Percentiles rank a stretch among this genome's conserved stretches.
Evolutionary conservation across 2,113 vertebrate species (phyloP).

Genomic region (Calidris pygmaea): DNA sequence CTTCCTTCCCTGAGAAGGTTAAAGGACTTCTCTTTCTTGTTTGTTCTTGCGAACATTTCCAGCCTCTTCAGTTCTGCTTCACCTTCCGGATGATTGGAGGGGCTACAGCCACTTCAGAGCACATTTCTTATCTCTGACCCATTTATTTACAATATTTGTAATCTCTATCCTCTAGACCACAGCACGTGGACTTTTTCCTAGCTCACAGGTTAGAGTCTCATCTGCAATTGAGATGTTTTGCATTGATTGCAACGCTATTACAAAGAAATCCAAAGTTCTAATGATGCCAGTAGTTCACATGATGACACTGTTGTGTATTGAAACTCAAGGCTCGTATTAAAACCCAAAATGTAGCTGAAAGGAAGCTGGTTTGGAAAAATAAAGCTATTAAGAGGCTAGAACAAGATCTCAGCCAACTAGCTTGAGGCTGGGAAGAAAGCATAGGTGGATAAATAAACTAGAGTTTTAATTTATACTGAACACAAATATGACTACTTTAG

Average conservation of each 20-base stretch:
- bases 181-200: background rate
- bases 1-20: background rate
- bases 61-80: background rate
- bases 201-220: background rate
- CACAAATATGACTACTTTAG: background rate
- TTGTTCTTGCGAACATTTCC: background rate
- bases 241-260: background rate
- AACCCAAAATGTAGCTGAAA: background rate
- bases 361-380: background rate
- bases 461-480: background rate
- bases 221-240: background rate
- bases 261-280: background rate
- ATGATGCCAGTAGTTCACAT: background rate
- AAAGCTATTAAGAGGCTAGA: background rate
- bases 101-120: background rate
- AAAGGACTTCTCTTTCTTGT: background rate
- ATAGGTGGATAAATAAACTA: background rate
- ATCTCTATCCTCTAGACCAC: background rate
- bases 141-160: background rate
- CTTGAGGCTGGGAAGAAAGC: background rate
- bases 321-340: background rate
- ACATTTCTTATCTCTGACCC: background rate
- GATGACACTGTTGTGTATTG: background rate
- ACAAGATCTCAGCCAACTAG: background rate
- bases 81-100: background rate